phyloP scores from a whole-genome alignment of 2,113 vertebrate species.

The Boleophthalmus pectinirostris region DNA sequence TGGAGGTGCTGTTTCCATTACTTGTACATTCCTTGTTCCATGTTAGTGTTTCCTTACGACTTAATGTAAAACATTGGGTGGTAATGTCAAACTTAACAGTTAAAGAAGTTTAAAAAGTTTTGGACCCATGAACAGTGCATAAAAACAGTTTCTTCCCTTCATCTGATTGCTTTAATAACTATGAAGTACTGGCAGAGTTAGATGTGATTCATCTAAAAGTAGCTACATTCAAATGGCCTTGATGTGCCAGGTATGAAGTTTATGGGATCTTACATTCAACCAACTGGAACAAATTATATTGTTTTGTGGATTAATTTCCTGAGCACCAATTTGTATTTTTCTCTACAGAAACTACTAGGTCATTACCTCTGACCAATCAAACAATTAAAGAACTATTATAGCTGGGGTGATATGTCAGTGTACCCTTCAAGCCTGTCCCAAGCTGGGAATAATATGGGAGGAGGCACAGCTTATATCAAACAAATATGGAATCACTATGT shows the following conservation, averaged over 20 bases:
- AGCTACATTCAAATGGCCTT: slow-evolving; percentile 75
- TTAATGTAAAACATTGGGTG: background rate
- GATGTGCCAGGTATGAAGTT: slow-evolving; percentile 58
- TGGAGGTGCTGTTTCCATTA: slow-evolving; percentile 31
- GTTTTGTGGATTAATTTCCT: slow-evolving; percentile 8
- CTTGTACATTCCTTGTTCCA: slow-evolving; percentile 46
- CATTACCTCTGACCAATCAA: background rate
- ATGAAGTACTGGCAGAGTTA: slow-evolving; percentile 40
- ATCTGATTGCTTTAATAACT: slow-evolving; percentile 20
- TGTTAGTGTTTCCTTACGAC: slow-evolving; percentile 56
- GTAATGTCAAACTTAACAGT: slow-evolving; percentile 1
- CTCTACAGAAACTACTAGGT: background rate
- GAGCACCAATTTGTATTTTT: background rate
- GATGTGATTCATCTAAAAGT: slow-evolving; percentile 44
- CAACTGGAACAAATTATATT: slow-evolving; percentile 16
- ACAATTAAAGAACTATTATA: too few species aligned
- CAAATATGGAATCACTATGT: background rate
- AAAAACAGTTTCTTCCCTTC: slow-evolving; percentile 31
- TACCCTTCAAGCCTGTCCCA: background rate
- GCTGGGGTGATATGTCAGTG: background rate
- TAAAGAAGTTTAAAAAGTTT: slow-evolving; percentile 6
- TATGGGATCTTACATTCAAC: slow-evolving; percentile 50
- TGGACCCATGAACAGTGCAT: slow-evolving; percentile 52
- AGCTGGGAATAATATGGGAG: background rate
- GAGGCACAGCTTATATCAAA: background rate